Evolutionary conservation across 2,113 vertebrate genomes (phyloP), one percentile per base, ranked within the genome.

Genomic region (Oryzias melastigma): DNA sequence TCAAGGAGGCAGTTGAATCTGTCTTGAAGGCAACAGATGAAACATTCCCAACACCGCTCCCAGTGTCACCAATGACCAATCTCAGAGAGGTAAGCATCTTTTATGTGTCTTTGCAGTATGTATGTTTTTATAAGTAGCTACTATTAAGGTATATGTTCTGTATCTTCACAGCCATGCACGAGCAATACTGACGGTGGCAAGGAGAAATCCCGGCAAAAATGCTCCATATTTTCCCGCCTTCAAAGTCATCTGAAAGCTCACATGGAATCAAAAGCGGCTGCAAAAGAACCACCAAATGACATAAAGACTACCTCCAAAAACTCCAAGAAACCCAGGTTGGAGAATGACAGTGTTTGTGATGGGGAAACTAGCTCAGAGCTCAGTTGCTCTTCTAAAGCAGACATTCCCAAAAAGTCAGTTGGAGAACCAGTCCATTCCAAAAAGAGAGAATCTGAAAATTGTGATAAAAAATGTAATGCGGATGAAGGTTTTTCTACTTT

Each of bases 41-140:
- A 6, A 73, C 72, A 58, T 87, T 88, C 52, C 56, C 78, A 27
- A 67, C 85, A 6, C 71, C 77, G 40, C 48, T 86, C 42, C 70
- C 71, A 14, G 68, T 81, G 29, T 54, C 64, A 20, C 81, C 85
- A 16, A 3, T 57, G 4, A 3, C 20, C 19, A 18, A 73, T 52
- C 44, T 47, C 7, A 2, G 52, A 63, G 27, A 65, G 84, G 87
- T 88, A 77, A 61, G 54, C 17, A 35, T 5, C 24, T 20, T 22
- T 35, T 10, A 50, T 6, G 17, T 7, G 35, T 35, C 35, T 35
- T 12, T 12, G 8, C 29, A 35, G 2, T 35, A 12, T 35, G 35
- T 35, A 35, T 35, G 35, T 12, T 3, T 35, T 35, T 50, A 49
- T 0, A 0, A 57, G 16, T 43, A 20, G n/a, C 4, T 47, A 17